Base-by-base conservation (phyloP, 2,797 vertebrate genomes). In the Echiichthys vipera region DNA sequence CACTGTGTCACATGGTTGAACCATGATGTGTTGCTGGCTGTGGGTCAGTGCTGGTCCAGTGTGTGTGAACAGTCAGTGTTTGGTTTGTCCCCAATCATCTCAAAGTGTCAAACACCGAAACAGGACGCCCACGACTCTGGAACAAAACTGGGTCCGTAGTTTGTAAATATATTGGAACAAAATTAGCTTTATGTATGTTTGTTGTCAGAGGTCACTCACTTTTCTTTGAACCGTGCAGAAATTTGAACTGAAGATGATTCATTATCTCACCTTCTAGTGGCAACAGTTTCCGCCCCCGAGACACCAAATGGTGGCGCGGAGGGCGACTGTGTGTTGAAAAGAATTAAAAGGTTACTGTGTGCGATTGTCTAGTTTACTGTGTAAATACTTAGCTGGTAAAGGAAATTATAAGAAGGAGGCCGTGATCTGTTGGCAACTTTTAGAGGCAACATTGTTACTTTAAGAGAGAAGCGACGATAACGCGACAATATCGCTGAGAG, bases 101-200 rank as follows among this genome's bases (percentile, higher is more conserved):
- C 40, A 58, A 42, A 72, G 25, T 49, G 30, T 69, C 37, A 8
- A 45, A 46, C 27, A 34, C n/a, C 1, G 3, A 62, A n/a, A 63
- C 25, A 42, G 2, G 37, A 39, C 0, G 4, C 56, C 50, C 5
- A 4, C 20, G 51, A 59, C 42, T 53, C 40, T 61, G 30, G 22
- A 49, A 20, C 46, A 18, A 46, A 69, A 34, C 36, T 2, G 13
- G n/a, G 34, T 45, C 45, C 58, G 20, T 34, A 58, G 62, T 18
- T n/a, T 78, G 84, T 76, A 84, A 74, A 87, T 76, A 78, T 15
- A 22, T 65, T 46, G 12, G 65, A 76, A 61, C 20, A 64, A 50
- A 64, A 54, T 9, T 14, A 25, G 45, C 73, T 45, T 22, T 4
- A 22, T 15, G 42, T 17, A 45, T 4, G 47, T 53, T 65, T 71